Evolutionary conservation across 2,113 vertebrate genomes (phyloP), one percentile per base, ranked within the genome.

Genomic region (Solenodon paradoxus): DNA sequence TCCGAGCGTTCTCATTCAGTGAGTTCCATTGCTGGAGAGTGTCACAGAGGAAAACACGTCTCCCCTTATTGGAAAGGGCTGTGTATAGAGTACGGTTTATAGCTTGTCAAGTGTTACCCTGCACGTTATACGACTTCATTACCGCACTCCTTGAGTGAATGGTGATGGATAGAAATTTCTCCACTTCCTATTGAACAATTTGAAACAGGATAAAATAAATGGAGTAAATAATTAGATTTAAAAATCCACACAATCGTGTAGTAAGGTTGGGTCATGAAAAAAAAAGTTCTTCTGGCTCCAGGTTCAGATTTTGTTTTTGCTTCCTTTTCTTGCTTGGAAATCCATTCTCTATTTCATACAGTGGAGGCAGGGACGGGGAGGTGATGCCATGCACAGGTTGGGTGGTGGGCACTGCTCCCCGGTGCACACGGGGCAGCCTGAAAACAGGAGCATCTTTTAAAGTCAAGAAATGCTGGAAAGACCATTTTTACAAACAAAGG

Each of bases 151-250:
- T 78, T 59, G 40, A 71, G 3, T 87, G 80, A 74, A 77, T 90
- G 87, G 64, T 35, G 12, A 74, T 45, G 49, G 32, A 82, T 42
- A 87, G 49, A 75, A 32, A 49, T n/a, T 64, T 63, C 64, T 81
- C 72, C 7, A 77, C 53, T 81, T 84, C 22, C 28, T 84, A 45
- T 3, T 88, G 35, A 93, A 95, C 83, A 61, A 22, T 51, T 1
- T 64, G 47, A 92, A 88, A 49, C 38, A 38, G 61, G 79, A 93
- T 12, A 22, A 78, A 93, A 89, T 88, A 91, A 95, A 90, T 93
- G 61, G 94, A 80, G 61, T 20, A 75, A 92, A 93, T 42, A 68
- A 94, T 59, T 68, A 5, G 7, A 90, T 88, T 80, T 81, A 7
- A 69, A 93, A 81, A n/a, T 38, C 40, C 10, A 55, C 12, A 45